Evolutionary conservation across 2,113 vertebrate species (phyloP).

Genomic region (Lampris megalopsis): DNA sequence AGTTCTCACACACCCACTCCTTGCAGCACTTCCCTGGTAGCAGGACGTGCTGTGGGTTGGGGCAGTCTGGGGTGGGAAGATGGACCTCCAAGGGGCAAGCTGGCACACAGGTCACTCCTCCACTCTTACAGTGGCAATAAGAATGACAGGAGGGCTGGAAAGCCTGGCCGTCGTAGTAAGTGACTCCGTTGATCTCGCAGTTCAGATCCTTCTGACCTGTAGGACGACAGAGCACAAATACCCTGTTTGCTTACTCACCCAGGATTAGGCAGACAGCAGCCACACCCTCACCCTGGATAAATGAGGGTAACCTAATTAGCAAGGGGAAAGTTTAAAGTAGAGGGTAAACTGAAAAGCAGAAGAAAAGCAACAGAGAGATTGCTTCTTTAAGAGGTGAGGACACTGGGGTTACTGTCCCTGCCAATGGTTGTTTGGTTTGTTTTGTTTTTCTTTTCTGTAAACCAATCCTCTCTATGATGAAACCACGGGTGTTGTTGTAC

Average conservation of each 20-base stretch:
- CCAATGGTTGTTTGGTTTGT: constrained; percentile 28
- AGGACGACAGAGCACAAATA: constrained; percentile 19
- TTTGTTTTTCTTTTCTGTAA: constrained; percentile 6
- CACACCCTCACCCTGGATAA: neutral
- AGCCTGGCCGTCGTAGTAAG: constrained; percentile 88
- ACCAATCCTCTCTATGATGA: constrained; percentile 34
- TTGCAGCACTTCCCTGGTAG: constrained; percentile 92
- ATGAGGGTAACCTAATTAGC: constrained; percentile 37
- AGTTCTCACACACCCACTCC: constrained; percentile 90
- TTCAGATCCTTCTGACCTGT: constrained; percentile 85
- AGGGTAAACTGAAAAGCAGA: neutral
- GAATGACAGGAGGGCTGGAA: constrained; percentile 91
- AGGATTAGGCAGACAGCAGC: neutral
- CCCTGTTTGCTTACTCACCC: neutral
- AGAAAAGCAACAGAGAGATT: constrained; percentile 11
- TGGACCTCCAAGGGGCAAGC: constrained; percentile 84
- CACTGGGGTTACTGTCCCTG: constrained; percentile 43
- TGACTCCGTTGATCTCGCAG: constrained; percentile 88
- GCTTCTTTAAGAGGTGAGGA: constrained; percentile 10
- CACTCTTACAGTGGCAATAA: constrained; percentile 86
- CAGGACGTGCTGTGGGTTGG: constrained; percentile 82
- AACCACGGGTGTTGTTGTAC: constrained; percentile 40
- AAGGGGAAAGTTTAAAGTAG: constrained; percentile 16
- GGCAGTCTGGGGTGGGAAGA: constrained; percentile 89
- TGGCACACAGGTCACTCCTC: constrained; percentile 88